A percentile compares a stretch with the other conserved stretches of the same genome.
These are phyloP conservation scores for Eclectus roratus DNA, from an alignment of 2,113 vertebrate species.

Conservation along the genomic window DNA sequence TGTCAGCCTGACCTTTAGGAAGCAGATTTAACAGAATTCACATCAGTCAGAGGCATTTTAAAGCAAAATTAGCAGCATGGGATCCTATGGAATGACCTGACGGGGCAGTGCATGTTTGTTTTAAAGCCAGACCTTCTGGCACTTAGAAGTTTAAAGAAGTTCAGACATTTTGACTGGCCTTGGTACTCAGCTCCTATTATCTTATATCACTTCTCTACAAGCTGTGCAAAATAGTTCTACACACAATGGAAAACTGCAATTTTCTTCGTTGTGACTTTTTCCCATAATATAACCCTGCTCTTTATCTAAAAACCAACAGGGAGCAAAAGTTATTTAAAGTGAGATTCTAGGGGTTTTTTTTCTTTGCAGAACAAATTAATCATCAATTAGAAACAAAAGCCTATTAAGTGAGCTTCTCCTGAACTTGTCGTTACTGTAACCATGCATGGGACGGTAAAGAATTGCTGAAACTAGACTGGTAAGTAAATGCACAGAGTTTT, in stretches of 20 bases:
- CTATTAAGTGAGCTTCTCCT: not conserved
- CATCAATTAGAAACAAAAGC: not conserved
- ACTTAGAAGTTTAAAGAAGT: not conserved
- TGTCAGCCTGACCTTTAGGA: not conserved
- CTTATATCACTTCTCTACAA: not conserved
- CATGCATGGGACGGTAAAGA: not conserved
- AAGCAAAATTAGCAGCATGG: not conserved
- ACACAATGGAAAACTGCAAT: not conserved
- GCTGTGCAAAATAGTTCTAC: not conserved
- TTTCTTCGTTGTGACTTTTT: not conserved
- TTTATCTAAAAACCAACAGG: not conserved
- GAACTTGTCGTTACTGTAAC: not conserved
- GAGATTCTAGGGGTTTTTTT: not conserved
- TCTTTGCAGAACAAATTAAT: not conserved
- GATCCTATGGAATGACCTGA: not conserved
- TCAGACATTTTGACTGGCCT: not conserved
- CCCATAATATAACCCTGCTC: not conserved
- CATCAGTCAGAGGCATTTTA: not conserved
- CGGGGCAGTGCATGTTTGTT: not conserved
- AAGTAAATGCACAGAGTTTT: not conserved
- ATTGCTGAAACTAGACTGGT: not conserved
- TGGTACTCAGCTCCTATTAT: not conserved
- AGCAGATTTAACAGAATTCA: not conserved
- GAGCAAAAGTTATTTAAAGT: not conserved
- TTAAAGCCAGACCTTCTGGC: not conserved